These are phyloP conservation scores for Adelphocoris suturalis DNA, from an alignment of 2,888 invertebrate species.

Conservation along the genomic window DNA sequence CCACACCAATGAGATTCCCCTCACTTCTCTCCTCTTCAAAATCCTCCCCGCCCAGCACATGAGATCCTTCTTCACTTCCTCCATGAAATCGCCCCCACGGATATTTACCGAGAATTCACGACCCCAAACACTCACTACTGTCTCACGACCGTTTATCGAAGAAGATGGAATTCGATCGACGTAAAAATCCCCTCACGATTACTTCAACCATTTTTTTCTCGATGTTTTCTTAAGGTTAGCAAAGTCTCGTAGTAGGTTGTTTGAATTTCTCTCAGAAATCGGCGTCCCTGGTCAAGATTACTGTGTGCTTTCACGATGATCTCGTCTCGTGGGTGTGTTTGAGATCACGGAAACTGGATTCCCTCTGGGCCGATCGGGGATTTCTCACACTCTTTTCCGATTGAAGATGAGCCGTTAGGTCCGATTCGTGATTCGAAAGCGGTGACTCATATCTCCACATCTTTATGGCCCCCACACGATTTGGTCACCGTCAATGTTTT, in stretches of 20 bases:
- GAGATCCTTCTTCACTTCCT: not conserved
- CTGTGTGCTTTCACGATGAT: not conserved
- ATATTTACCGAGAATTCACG: conserved; percentile 19
- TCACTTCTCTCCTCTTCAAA: not conserved
- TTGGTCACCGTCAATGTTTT: not conserved
- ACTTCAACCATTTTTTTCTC: not conserved
- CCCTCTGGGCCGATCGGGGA: not conserved
- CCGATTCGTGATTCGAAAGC: conserved; percentile 23
- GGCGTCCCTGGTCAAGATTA: not conserved
- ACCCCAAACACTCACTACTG: conserved; percentile 51
- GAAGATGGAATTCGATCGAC: conserved; percentile 48
- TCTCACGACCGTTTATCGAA: conserved; percentile 60
- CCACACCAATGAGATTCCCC: not conserved
- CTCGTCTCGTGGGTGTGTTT: conserved; percentile 13
- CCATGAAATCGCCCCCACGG: conserved; percentile 13
- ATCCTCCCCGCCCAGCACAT: not conserved
- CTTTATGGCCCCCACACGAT: conserved; percentile 14
- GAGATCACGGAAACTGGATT: conserved; percentile 20
- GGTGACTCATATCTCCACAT: conserved; percentile 14
- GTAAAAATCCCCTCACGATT: conserved; percentile 46
- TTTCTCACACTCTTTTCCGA: conserved; percentile 23
- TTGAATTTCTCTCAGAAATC: conserved; percentile 10
- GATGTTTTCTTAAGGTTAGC: not conserved
- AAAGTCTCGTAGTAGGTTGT: not conserved
- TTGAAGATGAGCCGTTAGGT: conserved; percentile 5